Evolutionary conservation across 2,888 invertebrate genomes (phyloP), one percentile per base, ranked within the genome.

Genomic region (Vandiemenella viatica): DNA sequence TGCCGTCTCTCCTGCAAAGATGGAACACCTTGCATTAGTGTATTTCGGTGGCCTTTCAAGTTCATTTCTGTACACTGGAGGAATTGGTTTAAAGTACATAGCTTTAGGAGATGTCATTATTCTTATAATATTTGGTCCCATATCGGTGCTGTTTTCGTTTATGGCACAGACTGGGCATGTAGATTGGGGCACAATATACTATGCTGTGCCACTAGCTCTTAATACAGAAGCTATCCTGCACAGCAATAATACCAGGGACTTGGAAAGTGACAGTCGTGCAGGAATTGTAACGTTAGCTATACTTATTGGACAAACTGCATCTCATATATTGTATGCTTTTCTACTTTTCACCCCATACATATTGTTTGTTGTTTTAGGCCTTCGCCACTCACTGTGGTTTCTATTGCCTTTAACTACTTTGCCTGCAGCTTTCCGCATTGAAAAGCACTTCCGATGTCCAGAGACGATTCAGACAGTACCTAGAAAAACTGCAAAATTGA

Each of bases 281-380:
- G 92, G 92, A 54, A 92, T 93, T 60, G 90, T 95, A 0, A 96
- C 95, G 15, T 68, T 95, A 59, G 92, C 95, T n/a, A 93, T 95
- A 61, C 68, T 93, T 47, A 82, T 95, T 56, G 95, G 95, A 18
- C 82, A 81, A 61, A 89, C 89, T 37, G 84, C 86, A 53, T 93
- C 95, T 5, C 90, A 92, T 67, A 78, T 92, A 53, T 70, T 95
- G 19, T 95, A 90, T 68, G 88, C 89, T 48, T 78, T 89, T 68
- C 72, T 95, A 54, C 68, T 95, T 18, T 95, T 95, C 63, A 80
- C 83, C 43, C 95, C 95, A 1, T 95, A 93, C 61, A 83, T 90
- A 49, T 77, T 86, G 65, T 86, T 93, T 67, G 81, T 88, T 49
- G 87, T 92, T 18, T 78, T 84, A 50, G 82, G 88, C 5, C 70